phyloP scores from a whole-genome alignment of 2,888 invertebrate genomes.

The Cyclophora albipunctata region DNA sequence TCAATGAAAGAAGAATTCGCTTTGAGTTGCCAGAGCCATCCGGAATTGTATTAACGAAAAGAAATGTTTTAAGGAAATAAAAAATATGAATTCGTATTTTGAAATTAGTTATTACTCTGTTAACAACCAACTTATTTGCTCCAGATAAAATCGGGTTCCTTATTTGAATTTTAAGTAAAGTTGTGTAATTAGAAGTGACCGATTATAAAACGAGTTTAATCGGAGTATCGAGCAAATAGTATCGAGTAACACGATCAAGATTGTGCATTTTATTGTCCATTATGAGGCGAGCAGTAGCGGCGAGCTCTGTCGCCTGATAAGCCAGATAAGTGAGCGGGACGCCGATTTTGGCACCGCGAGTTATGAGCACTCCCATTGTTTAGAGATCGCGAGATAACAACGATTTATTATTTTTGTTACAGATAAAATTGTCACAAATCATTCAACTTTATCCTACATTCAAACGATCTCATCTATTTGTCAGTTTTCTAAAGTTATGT shows the following conservation, averaged over 20 bases:
- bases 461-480: background rate
- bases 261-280: constrained; percentile 44
- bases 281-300: constrained; percentile 27
- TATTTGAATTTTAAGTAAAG: too few relatives aligned
- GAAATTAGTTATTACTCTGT: too few relatives aligned
- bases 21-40: too few relatives aligned
- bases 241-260: constrained; percentile 36
- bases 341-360: constrained; percentile 23
- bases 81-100: too few relatives aligned
- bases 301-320: constrained; percentile 20
- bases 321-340: constrained; percentile 35
- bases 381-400: constrained; percentile 16
- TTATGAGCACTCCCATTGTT: constrained; percentile 18
- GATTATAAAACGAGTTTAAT: too few relatives aligned
- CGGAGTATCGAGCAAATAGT: constrained; percentile 32
- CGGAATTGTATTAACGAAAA: too few relatives aligned
- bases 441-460: background rate
- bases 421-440: background rate
- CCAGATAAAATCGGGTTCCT: too few relatives aligned
- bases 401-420: constrained; percentile 12
- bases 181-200: too few relatives aligned
- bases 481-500: too few relatives aligned
- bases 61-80: too few relatives aligned
- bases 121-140: too few relatives aligned
- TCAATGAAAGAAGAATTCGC: too few relatives aligned